phyloP scores from a whole-genome alignment of 2,797 vertebrate species.

The Gadopsis bispinosus region DNA sequence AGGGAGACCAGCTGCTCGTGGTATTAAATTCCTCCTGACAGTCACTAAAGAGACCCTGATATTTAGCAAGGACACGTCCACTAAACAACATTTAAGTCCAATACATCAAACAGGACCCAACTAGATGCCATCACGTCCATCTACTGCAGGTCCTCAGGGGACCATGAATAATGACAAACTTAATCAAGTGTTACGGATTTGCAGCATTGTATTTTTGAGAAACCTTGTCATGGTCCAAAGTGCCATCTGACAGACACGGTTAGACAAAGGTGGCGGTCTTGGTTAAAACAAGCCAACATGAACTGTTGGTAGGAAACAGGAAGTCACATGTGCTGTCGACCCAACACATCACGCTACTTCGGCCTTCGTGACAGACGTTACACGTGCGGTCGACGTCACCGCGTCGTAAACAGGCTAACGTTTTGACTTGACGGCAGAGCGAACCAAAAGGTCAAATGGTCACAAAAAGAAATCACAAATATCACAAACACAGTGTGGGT shows the following conservation, averaged over 20 bases:
- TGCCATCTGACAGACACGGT: too few relatives aligned
- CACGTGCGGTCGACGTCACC: too few relatives aligned
- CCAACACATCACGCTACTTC: background rate
- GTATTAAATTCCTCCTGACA: slow-evolving; percentile 39
- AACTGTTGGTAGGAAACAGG: background rate
- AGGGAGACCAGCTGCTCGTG: slow-evolving; percentile 30
- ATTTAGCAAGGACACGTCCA: slow-evolving; percentile 21
- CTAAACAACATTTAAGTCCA: slow-evolving; percentile 15
- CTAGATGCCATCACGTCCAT: background rate
- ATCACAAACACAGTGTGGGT: background rate
- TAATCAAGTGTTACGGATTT: background rate
- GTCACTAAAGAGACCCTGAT: slow-evolving; percentile 15
- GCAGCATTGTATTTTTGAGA: too few relatives aligned
- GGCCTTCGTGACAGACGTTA: background rate
- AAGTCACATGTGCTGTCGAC: background rate
- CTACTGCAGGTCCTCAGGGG: background rate
- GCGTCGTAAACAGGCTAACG: too few relatives aligned
- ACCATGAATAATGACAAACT: background rate
- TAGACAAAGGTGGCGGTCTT: too few relatives aligned
- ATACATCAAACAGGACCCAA: background rate
- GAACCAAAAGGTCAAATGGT: background rate
- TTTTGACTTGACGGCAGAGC: background rate
- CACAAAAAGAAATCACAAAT: background rate
- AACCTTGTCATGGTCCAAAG: too few relatives aligned
- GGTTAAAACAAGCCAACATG: background rate